These are phyloP conservation scores for Chionoecetes opilio DNA, from an alignment of 1,140 invertebrate genomes.

Conservation along the genomic window DNA sequence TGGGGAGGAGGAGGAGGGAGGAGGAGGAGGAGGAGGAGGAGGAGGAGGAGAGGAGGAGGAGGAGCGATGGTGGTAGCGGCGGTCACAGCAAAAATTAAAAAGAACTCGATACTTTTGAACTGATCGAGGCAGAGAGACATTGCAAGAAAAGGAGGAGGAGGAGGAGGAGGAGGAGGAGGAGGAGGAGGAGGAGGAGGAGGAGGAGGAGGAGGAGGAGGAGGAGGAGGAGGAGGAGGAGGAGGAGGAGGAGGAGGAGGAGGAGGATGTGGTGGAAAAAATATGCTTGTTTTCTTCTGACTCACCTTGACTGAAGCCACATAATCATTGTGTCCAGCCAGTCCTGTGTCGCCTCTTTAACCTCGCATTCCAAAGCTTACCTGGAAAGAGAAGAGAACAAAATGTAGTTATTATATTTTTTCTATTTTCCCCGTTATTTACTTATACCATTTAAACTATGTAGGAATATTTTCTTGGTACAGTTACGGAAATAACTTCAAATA, in stretches of 20 bases:
- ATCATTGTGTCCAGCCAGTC: constrained; percentile 23
- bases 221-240: too few relatives aligned
- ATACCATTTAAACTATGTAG: background rate
- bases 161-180: too few relatives aligned
- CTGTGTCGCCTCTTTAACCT: constrained; percentile 32
- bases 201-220: too few relatives aligned
- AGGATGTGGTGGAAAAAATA: too few relatives aligned
- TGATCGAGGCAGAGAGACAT: background rate
- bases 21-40: background rate
- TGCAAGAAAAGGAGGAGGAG: too few relatives aligned
- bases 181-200: too few relatives aligned
- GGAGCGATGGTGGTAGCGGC: too few relatives aligned
- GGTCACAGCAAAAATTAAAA: background rate
- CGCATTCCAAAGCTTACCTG: background rate
- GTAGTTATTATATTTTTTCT: background rate
- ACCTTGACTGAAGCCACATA: constrained; percentile 1
- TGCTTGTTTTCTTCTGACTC: background rate
- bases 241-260: too few relatives aligned
- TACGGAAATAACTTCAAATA: background rate
- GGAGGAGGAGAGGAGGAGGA: too few relatives aligned
- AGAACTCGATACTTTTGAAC: background rate
- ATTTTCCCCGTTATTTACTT: background rate
- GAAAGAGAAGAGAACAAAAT: background rate
- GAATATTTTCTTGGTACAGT: background rate
- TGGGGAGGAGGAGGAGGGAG: too few relatives aligned